Conservation (phyloP, 2,888 invertebrate species). For the Pyrochroa serraticornis region DNA sequence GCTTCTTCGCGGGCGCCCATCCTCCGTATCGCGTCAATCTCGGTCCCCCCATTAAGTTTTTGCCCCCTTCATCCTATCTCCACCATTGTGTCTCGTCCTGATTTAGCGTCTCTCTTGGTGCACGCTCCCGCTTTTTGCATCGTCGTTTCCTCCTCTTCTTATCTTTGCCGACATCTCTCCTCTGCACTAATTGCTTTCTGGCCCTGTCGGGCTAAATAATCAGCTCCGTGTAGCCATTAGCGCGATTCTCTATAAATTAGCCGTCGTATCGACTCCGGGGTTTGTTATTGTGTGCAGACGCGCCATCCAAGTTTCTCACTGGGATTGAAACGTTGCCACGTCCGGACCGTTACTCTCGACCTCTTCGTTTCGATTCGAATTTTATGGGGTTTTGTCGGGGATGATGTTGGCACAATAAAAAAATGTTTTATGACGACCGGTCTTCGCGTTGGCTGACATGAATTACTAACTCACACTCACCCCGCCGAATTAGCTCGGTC, state of each 20-base stretch:
- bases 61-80: conserved; percentile 33
- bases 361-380: conserved; percentile 6
- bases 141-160: conserved; percentile 30
- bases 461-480: conserved; percentile 33
- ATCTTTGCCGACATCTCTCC: conserved; percentile 30
- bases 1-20: conserved; percentile 12
- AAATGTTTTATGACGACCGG: conserved; percentile 9
- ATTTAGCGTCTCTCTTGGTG: conserved; percentile 42
- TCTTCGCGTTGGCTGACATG: conserved; percentile 26
- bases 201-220: conserved; percentile 45
- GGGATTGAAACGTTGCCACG: conserved; percentile 23
- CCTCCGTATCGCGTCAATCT: conserved; percentile 31
- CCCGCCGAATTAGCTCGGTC: conserved; percentile 32
- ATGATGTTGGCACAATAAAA: conserved; percentile 16
- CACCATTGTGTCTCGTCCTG: conserved; percentile 37
- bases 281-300: conserved; percentile 28
- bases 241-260: conserved; percentile 51
- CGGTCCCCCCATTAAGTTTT: conserved; percentile 37
- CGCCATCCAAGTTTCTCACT: neutral
- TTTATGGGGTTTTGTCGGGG: conserved; percentile 17
- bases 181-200: conserved; percentile 42
- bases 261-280: conserved; percentile 39
- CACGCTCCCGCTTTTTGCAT: conserved; percentile 47
- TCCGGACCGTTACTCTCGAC: conserved; percentile 10
- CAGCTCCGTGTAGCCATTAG: conserved; percentile 51